Base-by-base conservation (phyloP, 2,113 vertebrate genomes). In the Cottus gobio region DNA sequence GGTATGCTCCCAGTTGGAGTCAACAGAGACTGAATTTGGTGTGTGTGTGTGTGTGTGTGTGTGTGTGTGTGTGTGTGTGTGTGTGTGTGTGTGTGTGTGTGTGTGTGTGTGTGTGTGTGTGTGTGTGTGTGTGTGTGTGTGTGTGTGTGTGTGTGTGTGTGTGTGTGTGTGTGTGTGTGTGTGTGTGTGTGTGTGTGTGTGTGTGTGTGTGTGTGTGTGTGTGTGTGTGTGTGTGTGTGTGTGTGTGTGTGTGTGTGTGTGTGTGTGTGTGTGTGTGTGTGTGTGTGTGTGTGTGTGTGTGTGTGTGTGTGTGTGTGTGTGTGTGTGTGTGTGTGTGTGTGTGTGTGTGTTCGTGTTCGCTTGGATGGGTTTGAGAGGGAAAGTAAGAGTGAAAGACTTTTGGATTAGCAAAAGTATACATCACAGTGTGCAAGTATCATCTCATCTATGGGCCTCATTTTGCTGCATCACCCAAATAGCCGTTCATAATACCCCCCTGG, bases 1-100 rank as follows among this genome's bases (percentile, higher is more conserved):
- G 90, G 90, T 92, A 90, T 86, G 81, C 84, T 88, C 88, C 67
- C 79, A 82, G 86, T 81, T 31, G 79, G 85, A 86, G 75, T 82
- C 81, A 85, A 84, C 74, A 76, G 64, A 86, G 79, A 68, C 74
- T 78, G 79, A 77, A 68, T 84, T 88, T 64, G 71, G 77, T n/a
- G 26, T 44, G 54, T 73, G 56, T 42, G 56, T 52, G 68, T 57
- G 28, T n/a, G 26, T 44, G 54, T 73, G 56, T 39, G 22, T 44
- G 60, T 63, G 48, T 10, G n/a, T 62, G 52, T 75, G 46, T 37
- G 22, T 48, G 66, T 62, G 42, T 15, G 9, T 61, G 50, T 77
- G 54, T 34, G 42, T 48, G 66, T 62, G 36, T 37, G 36, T 37
- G 36, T 37, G 36, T 37, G 36, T 37, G 36, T 37, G 4, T 18